Base-by-base conservation (phyloP, 2,888 invertebrate species). In the Orchestes rusci region DNA sequence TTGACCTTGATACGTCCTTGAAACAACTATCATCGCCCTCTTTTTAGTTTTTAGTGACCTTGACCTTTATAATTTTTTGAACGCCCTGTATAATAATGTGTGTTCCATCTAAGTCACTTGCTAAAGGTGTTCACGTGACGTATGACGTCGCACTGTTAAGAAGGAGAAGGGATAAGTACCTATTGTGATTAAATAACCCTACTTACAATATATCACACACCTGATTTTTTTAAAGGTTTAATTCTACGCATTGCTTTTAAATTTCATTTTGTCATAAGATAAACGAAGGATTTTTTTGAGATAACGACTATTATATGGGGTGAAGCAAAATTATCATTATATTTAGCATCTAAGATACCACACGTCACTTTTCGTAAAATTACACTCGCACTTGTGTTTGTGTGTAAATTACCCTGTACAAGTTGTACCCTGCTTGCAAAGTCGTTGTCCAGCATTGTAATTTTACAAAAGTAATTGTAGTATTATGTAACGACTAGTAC, bases 221-320 rank as follows among this genome's bases (percentile, higher is more conserved):
- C 63, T 63, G 58, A 59, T 61, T 36, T n/a, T n/a, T n/a, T n/a
- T n/a, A n/a, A n/a, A n/a, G n/a, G 64, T 63, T 63, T 65, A 62
- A 61, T 63, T 59, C 63, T 65, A 67, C 64, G 42, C 52, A 67
- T 67, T 67, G 67, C 66, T 66, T 66, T 62, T 64, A 56, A 23
- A 58, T 45, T 49, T 49, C 49, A 61, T 58, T 51, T 47, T n/a
- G n/a, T 57, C 54, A 55, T 52, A 56, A 55, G 55, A 58, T 60
- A 58, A 58, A 53, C 10, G 5, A 23, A 23, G 23, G 5, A 10
- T 23, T 23, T 23, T 23, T 23, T 23, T 7, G 23, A 23, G 5
- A 23, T 23, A 7, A 23, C 23, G 10, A 23, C 10, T 23, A 23
- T 23, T 23, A 5, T 10, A n/a, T n/a, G n/a, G n/a, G n/a, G n/a